A percentile compares a stretch with the other conserved stretches of the same genome.
Evolutionary conservation across 2,797 vertebrate species (phyloP).

Genomic region (Anguilla obscura): DNA sequence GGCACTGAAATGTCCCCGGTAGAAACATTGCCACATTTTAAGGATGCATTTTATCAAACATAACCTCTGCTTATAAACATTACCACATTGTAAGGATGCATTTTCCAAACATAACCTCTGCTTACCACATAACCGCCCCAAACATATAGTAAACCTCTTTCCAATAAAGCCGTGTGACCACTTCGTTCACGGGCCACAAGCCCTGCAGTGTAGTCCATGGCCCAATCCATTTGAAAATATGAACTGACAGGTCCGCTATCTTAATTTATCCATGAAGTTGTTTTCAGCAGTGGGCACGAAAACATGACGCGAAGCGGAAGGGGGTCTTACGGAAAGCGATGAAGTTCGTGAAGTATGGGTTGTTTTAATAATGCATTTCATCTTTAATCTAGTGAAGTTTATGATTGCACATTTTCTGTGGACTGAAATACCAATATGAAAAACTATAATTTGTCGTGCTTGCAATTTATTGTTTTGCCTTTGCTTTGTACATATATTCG

Average conservation of each 20-base stretch:
- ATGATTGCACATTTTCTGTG: not conserved
- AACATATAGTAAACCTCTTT: conserved; percentile 81
- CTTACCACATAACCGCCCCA: conserved; percentile 97
- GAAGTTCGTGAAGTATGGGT: conserved; percentile 13
- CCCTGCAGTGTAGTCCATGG: conserved; percentile 62
- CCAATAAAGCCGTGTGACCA: conserved; percentile 87
- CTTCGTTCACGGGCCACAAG: conserved; percentile 88
- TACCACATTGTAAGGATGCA: too few relatives aligned
- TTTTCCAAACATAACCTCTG: not conserved
- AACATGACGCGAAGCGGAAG: not conserved
- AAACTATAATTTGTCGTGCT: not conserved
- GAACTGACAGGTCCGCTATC: not conserved
- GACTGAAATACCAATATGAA: not conserved
- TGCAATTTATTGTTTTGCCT: not conserved
- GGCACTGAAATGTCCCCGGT: too few relatives aligned
- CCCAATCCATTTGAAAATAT: conserved; percentile 54
- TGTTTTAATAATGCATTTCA: not conserved
- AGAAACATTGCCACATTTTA: too few relatives aligned
- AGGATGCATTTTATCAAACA: too few relatives aligned
- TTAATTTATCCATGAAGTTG: not conserved
- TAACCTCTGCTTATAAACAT: not conserved
- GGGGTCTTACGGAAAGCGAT: conserved; percentile 23
- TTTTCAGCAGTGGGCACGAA: not conserved
- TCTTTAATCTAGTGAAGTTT: not conserved
- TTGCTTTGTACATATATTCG: not conserved